These are phyloP conservation scores for Leptodirus hochenwartii DNA, from an alignment of 2,888 invertebrate species.

Conservation along the genomic window DNA sequence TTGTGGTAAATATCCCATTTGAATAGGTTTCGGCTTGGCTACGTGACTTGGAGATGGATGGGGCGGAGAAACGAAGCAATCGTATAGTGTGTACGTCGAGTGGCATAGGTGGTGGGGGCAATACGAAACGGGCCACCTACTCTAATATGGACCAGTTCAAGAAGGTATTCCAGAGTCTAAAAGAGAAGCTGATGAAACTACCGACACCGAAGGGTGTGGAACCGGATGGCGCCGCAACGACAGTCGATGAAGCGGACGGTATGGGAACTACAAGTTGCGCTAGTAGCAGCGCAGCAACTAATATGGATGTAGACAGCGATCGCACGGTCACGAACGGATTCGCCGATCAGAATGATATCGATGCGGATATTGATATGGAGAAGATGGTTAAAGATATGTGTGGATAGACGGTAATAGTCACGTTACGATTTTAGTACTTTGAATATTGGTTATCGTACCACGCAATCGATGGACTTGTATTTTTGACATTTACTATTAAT, in stretches of 20 bases:
- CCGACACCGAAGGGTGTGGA: conserved; percentile 48
- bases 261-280: no score
- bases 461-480: no score
- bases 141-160: conserved; percentile 25
- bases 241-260: conserved; percentile 9
- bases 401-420: no score
- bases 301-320: conserved; percentile 15
- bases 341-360: conserved; percentile 27
- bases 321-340: conserved; percentile 14
- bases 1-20: conserved; percentile 1
- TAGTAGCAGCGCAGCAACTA: conserved; percentile 16
- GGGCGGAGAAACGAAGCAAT: not conserved
- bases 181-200: conserved; percentile 72
- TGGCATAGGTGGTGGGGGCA: conserved; percentile 42
- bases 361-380: conserved; percentile 57
- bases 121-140: conserved; percentile 30
- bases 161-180: conserved; percentile 38
- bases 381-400: conserved; percentile 55
- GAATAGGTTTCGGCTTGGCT: not conserved
- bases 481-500: no score
- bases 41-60: not conserved
- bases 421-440: no score
- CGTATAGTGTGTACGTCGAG: conserved; percentile 16
- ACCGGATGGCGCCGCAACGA: conserved; percentile 17
- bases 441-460: no score